Evolutionary conservation across 2,888 invertebrate species (phyloP).

Genomic region (Spodoptera exigua): DNA sequence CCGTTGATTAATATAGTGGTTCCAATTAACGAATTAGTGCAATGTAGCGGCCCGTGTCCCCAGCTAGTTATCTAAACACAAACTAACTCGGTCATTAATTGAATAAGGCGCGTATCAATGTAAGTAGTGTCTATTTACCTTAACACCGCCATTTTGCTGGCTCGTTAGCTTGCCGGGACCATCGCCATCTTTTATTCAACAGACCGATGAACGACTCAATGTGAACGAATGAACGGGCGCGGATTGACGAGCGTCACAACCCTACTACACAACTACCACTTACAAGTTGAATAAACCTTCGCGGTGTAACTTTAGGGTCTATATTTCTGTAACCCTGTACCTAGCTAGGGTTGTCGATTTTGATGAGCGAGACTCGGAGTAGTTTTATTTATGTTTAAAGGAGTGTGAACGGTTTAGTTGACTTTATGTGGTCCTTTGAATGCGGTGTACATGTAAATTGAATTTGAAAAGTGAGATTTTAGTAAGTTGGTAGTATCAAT

Average conservation of each 20-base stretch:
- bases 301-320: slow-evolving; percentile 34
- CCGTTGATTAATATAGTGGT: background rate
- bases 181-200: slow-evolving; percentile 79
- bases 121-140: slow-evolving; percentile 68
- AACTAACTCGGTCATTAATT: slow-evolving; percentile 39
- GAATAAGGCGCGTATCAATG: slow-evolving; percentile 53
- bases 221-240: slow-evolving; percentile 69
- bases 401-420: slow-evolving; percentile 49
- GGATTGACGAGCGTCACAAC: slow-evolving; percentile 59
- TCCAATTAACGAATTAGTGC: background rate
- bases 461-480: slow-evolving; percentile 33
- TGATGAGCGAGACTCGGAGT: slow-evolving; percentile 49
- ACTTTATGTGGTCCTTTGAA: slow-evolving; percentile 42
- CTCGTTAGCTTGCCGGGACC: slow-evolving; percentile 67
- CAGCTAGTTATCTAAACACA: slow-evolving; percentile 21
- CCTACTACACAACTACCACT: slow-evolving; percentile 41
- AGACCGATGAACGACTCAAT: slow-evolving; percentile 74
- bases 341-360: slow-evolving; percentile 31
- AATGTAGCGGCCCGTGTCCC: slow-evolving; percentile 3
- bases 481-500: slow-evolving; percentile 23
- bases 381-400: slow-evolving; percentile 61
- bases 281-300: slow-evolving; percentile 44
- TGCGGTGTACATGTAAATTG: slow-evolving; percentile 41
- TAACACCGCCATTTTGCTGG: slow-evolving; percentile 69
- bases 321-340: slow-evolving; percentile 38